Conservation (phyloP, 2,888 invertebrate genomes). For the Stenodema calcarata region DNA sequence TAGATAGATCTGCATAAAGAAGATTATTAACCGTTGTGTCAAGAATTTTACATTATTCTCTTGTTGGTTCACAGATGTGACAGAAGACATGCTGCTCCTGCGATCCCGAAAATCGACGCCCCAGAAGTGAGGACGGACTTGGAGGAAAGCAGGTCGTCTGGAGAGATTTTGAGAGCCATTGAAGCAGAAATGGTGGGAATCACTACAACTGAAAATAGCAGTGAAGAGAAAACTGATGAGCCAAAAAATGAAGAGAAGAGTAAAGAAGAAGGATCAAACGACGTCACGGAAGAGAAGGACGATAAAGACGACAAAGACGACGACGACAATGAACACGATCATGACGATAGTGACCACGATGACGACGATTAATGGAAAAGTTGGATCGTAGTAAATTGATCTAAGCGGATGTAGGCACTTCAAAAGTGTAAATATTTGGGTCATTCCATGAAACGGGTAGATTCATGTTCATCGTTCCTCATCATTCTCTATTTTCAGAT, state of each 20-base stretch:
- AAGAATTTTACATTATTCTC: no score
- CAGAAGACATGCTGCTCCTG: not conserved
- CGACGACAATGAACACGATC: not conserved
- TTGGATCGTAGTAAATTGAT: no score
- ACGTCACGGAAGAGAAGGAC: not conserved
- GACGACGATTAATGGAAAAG: not conserved
- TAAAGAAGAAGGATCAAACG: not conserved
- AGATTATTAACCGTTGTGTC: no score
- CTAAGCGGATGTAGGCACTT: no score
- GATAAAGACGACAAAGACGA: not conserved
- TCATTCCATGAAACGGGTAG: no score
- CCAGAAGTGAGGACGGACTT: constrained; percentile 18
- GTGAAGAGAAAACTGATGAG: not conserved
- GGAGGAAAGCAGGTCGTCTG: constrained; percentile 21
- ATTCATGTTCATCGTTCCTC: no score
- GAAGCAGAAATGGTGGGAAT: constrained; percentile 2
- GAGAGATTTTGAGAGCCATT: not conserved
- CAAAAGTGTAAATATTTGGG: no score
- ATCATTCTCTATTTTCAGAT: no score
- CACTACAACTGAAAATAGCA: not conserved
- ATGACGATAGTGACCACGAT: not conserved
- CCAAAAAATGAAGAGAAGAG: not conserved
- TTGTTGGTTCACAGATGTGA: not conserved
- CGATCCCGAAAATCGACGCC: not conserved
- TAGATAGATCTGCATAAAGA: no score